Percentiles rank a stretch among this genome's conserved stretches.
Evolutionary conservation across 2,888 invertebrate species (phyloP).

Genomic region (Cerceris rybyensis): DNA sequence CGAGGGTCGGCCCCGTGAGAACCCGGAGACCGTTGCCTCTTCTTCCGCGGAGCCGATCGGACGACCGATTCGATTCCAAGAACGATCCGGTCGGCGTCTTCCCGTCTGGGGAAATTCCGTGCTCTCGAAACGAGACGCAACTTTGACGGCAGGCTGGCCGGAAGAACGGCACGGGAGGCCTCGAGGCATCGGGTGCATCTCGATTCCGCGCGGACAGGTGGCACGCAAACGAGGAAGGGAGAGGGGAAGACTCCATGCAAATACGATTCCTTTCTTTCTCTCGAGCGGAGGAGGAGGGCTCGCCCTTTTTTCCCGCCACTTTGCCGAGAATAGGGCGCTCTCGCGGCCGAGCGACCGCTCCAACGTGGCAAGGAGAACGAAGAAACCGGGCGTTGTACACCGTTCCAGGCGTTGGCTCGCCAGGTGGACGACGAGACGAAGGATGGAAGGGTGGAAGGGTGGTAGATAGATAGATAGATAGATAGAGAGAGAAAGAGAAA

Average conservation of each 20-base stretch:
- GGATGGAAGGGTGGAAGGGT: constrained; percentile 6
- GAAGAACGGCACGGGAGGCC: constrained; percentile 4
- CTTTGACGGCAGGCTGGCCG: constrained; percentile 30
- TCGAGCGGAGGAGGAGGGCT: constrained; percentile 13
- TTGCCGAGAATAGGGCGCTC: neutral
- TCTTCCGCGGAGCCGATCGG: neutral
- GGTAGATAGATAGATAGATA: neutral
- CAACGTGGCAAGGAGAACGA: neutral
- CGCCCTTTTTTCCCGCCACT: constrained; percentile 27
- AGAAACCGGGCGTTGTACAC: constrained; percentile 20
- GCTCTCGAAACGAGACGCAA: neutral
- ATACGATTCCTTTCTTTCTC: constrained; percentile 57
- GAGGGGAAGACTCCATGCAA: constrained; percentile 69
- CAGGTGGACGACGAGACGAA: constrained; percentile 7
- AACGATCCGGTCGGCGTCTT: neutral
- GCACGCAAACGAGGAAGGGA: constrained; percentile 28
- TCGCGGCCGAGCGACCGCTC: constrained; percentile 19
- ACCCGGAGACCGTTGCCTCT: constrained; percentile 29
- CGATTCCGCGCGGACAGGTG: constrained; percentile 65
- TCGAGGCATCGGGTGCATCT: constrained; percentile 70
- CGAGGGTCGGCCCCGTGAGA: constrained; percentile 56
- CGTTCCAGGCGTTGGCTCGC: neutral
- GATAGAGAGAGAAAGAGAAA: neutral
- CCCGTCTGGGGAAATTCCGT: neutral
- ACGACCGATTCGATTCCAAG: constrained; percentile 9